These are phyloP conservation scores for Campopleginae sp. DNA, from an alignment of 2,888 invertebrate genomes.

Conservation along the genomic window DNA sequence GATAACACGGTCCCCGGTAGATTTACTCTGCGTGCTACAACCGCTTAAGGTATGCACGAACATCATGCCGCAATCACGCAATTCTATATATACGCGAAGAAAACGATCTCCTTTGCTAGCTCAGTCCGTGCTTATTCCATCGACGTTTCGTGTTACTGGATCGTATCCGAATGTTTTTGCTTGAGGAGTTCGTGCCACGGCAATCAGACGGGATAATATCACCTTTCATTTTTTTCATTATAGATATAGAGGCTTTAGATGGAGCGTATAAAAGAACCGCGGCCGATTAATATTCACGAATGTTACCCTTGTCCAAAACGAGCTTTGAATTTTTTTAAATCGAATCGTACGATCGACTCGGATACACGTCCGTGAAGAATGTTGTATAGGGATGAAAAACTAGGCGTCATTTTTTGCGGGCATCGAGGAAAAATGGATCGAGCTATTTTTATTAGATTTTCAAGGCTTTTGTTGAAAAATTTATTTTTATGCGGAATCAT, in stretches of 20 bases:
- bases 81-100: constrained; percentile 60
- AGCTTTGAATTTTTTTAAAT: constrained; percentile 34
- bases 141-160: constrained; percentile 63
- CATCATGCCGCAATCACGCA: constrained; percentile 74
- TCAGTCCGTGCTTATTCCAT: constrained; percentile 53
- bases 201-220: constrained; percentile 58
- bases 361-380: not conserved
- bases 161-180: constrained; percentile 57
- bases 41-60: constrained; percentile 71
- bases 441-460: not conserved
- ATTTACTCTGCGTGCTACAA: constrained; percentile 69
- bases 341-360: constrained; percentile 12
- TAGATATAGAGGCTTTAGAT: constrained; percentile 9
- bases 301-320: constrained; percentile 45
- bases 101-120: constrained; percentile 49
- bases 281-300: constrained; percentile 63
- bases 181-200: constrained; percentile 46
- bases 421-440: not conserved
- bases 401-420: not conserved
- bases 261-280: constrained; percentile 15
- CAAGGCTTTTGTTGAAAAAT: not conserved
- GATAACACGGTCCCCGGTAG: constrained; percentile 50
- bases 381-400: not conserved
- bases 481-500: not conserved
- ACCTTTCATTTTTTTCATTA: constrained; percentile 60